Base-by-base conservation (phyloP, 2,113 vertebrate genomes). In the Entelurus aequoreus region DNA sequence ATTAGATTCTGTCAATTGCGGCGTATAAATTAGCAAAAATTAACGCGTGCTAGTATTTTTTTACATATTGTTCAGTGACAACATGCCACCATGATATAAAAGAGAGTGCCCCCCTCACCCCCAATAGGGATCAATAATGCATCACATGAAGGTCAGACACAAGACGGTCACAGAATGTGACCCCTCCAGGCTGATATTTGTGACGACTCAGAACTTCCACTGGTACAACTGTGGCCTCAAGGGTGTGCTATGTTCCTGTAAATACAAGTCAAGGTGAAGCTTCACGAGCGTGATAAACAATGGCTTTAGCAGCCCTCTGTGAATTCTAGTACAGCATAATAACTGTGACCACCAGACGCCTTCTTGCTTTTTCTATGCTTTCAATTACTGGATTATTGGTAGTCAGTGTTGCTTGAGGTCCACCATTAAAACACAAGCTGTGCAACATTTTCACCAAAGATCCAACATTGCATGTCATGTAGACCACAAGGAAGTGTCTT, bases 121-220 rank as follows among this genome's bases (percentile, higher is more conserved):
- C n/a, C 16, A 63, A 75, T 72, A 49, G 67, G 69, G 68, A 83
- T 87, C 80, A 79, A 84, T 83, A 79, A 79, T 71, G 79, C 66
- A 78, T 82, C 72, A 11, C 60, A 55, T 79, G 75, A 81, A 74
- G 66, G 62, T 63, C 68, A 63, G 52, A 44, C 62, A 62, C 80
- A 78, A 80, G 80, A 71, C 66, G 67, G 75, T 75, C 71, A 51
- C 60, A 70, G 12, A 16, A 62, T 52, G 47, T 48, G 59, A 69
- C 71, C 21, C 62, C 72, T 71, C 51, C 5, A 15, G 48, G 48
- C 44, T 50, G 54, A 69, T 65, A 69, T 68, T 69, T 73, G 52
- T 68, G 68, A 63, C 68, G 38, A 60, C 56, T 71, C 63, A 65
- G 58, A 71, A 65, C 50, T 55, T 68, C 65, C 56, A 54, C 37